Evolutionary conservation across 2,797 vertebrate species (phyloP).

Genomic region (Falco rusticolus): DNA sequence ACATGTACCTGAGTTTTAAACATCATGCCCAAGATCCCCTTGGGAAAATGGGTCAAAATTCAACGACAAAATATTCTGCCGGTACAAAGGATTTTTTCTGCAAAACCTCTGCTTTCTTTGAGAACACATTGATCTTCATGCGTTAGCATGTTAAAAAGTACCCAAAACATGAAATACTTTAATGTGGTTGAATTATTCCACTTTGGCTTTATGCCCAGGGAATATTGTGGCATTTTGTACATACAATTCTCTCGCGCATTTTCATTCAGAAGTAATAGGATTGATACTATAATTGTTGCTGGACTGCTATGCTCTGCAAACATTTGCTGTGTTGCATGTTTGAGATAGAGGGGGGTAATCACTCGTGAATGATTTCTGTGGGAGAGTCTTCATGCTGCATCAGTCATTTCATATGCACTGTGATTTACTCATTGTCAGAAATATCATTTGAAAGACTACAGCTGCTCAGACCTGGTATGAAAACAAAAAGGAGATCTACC

Average conservation of each 20-base stretch:
- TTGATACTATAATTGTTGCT: neutral
- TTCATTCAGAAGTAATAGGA: neutral
- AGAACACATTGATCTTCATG: neutral
- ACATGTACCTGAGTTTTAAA: neutral
- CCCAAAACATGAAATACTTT: neutral
- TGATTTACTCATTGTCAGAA: neutral
- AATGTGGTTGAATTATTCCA: neutral
- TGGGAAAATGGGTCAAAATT: neutral
- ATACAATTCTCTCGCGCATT: neutral
- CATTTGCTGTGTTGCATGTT: neutral
- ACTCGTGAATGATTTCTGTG: neutral
- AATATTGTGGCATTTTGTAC: neutral
- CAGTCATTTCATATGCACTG: neutral
- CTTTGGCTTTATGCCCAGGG: conserved; percentile 11
- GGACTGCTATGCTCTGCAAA: neutral
- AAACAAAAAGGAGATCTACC: neutral
- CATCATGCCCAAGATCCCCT: neutral
- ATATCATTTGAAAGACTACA: neutral
- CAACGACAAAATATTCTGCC: neutral
- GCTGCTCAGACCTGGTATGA: neutral
- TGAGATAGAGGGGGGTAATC: neutral
- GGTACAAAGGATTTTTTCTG: neutral
- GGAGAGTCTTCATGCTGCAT: neutral
- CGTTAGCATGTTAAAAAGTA: neutral
- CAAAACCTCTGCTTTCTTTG: neutral